Base-by-base conservation (phyloP, 2,888 invertebrate species). In the Odontomyia ornata region DNA sequence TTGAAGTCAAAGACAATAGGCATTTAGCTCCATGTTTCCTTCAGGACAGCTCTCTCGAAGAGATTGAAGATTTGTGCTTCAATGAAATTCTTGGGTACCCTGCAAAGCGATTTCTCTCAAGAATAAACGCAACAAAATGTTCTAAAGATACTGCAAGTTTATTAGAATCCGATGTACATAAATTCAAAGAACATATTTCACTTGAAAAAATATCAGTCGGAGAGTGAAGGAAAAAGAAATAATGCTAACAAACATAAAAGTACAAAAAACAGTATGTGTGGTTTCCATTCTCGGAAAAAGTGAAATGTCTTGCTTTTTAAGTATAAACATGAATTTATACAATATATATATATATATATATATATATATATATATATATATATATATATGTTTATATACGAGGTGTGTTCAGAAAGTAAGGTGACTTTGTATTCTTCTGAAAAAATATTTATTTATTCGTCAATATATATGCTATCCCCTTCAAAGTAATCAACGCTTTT, bases 41-140 rank as follows among this genome's bases (percentile, higher is more conserved):
- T 56, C 77, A 87, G 85, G 82, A 83, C 30, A 80, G 83, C 15
- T 79, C 79, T 9, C 82, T 89, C 73, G 89, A 88, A 79, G 89
- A 90, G 81, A 84, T 91, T 21, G 89, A 91, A 81, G 91, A 90
- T 79, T 83, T 89, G 0, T 91, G 90, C 77, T 85, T 90, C 0
- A 91, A 91, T 80, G 91, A 91, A 85, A 88, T 90, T 69, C 83
- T 91, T 1, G 90, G 91, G 0, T 89, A 91, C 76, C 91, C 91
- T 30, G 90, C 89, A 0, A 91, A 91, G 80, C 88, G 91, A 0
- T 85, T 91, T 0, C 86, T 88, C 43, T 89, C 91, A 0, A 88
- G 90, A 11, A 86, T 91, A 69, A 83, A 83, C 18, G 83, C 82
- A 15, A 83, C 84, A 0, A 83, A 83, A 28, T 87, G 87, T 76